Base-by-base conservation (phyloP, 2,888 invertebrate species). In the Nomada ferruginata region DNA sequence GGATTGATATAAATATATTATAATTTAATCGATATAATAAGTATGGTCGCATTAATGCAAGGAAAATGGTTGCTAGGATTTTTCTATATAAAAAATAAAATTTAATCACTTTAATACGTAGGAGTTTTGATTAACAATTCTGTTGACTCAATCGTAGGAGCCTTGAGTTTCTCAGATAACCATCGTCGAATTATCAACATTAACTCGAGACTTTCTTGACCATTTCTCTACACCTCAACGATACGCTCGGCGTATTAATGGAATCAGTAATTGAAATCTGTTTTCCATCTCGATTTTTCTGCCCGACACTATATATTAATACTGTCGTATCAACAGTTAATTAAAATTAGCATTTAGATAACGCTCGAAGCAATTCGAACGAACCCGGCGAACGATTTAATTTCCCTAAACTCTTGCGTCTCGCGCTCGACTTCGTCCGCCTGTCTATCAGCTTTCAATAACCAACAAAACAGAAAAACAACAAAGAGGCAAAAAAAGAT, bases 341-440 rank as follows among this genome's bases (percentile, higher is more conserved):
- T 71, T 71, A 75, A 64, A 75, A 69, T 75, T 69, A 61, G 66
- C 73, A 73, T 73, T 73, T 65, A 61, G 63, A 75, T 68, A 69
- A 68, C 61, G 15, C 29, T 13, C 47, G 55, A 29, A 26, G 47
- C 26, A 53, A 44, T 63, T 76, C 26, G 13, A 26, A n/a, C 63
- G 53, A 29, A 20, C 47, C 9, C 36, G 42, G 11, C 42, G 55
- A 52, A 65, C 55, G 44, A 65, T 65, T 66, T 57, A 65, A 65
- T 73, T 66, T 47, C 18, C 10, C 26, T 3, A 26, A n/a, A n/a
- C 10, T 42, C 15, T 7, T 23, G 15, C 26, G 11, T 29, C 42
- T 1, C 15, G 29, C 4, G 2, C 15, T 47, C 13, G 2, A 13
- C 15, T 47, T 47, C 13, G 13, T 47, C 15, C 47, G 47, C 47